Evolutionary conservation across 2,888 invertebrate genomes (phyloP).

Genomic region (Apotomis capreana): DNA sequence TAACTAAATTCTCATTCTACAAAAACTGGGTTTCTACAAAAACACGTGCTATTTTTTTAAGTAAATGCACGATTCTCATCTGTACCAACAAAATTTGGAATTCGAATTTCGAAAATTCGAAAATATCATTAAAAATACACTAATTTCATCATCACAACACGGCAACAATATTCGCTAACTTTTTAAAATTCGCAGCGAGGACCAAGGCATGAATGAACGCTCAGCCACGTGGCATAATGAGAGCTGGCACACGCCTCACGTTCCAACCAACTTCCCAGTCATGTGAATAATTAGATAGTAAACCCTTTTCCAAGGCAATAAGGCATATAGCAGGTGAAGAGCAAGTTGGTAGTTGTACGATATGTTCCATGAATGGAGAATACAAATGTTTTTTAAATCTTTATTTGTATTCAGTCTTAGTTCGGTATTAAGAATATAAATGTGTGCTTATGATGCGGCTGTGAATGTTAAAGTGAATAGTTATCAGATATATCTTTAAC

Average conservation of each 20-base stretch:
- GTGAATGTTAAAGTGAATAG: slow-evolving; percentile 3
- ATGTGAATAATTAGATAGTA: neutral
- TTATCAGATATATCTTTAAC: neutral
- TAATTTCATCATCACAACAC: slow-evolving; percentile 10
- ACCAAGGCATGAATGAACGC: slow-evolving; percentile 17
- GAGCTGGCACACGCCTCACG: slow-evolving; percentile 58
- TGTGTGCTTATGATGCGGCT: neutral
- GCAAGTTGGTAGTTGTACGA: neutral
- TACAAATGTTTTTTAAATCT: slow-evolving; percentile 9
- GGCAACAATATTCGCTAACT: slow-evolving; percentile 9
- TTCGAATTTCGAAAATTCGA: neutral
- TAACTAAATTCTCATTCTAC: too few species aligned
- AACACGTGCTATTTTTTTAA: too few species aligned
- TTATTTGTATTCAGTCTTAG: neutral
- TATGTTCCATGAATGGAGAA: slow-evolving; percentile 16
- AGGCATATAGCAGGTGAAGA: neutral
- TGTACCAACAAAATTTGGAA: too few species aligned
- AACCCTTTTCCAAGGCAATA: neutral
- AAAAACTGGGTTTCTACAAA: too few species aligned
- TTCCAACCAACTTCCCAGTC: slow-evolving; percentile 36
- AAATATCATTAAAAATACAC: neutral
- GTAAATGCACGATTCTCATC: too few species aligned
- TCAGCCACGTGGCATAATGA: slow-evolving; percentile 24
- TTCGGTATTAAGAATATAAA: slow-evolving; percentile 49
- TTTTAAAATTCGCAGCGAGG: slow-evolving; percentile 19